Percentiles rank a stretch among this genome's conserved stretches.
phyloP scores from a whole-genome alignment of 1,140 invertebrate genomes.

The Drosophila ogumai region DNA sequence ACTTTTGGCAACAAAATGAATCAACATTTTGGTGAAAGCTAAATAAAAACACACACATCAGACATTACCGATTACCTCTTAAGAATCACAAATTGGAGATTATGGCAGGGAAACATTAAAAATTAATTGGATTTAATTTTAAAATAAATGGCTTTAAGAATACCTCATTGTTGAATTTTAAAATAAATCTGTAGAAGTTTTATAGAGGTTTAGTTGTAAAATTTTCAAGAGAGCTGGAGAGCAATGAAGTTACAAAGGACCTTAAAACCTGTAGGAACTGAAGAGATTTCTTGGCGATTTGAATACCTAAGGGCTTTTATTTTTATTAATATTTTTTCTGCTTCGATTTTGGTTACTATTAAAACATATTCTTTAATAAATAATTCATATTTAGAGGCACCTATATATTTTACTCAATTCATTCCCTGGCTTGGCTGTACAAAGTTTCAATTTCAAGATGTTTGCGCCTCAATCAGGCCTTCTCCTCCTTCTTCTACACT shows the following conservation, averaged over 20 bases:
- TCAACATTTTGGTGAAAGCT: constrained; percentile 61
- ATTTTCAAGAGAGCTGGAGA: not conserved
- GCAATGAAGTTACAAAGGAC: not conserved
- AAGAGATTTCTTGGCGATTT: not conserved
- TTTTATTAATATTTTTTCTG: not conserved
- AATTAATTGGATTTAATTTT: not conserved
- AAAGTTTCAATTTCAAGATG: constrained; percentile 56
- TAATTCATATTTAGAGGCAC: not conserved
- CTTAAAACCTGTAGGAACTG: not conserved
- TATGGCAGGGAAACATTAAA: constrained; percentile 17
- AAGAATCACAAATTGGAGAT: constrained; percentile 8
- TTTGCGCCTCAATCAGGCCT: constrained; percentile 45
- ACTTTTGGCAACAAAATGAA: constrained; percentile 71
- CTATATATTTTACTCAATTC: no score
- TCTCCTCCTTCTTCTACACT: constrained; percentile 35
- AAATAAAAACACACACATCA: constrained; percentile 26
- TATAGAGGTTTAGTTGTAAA: not conserved
- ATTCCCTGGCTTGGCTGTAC: not conserved
- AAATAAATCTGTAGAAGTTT: not conserved
- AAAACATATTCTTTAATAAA: not conserved
- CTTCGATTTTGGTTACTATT: not conserved
- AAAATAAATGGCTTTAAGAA: not conserved
- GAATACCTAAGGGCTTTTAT: no score
- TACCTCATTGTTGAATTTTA: not conserved
- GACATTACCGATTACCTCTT: constrained; percentile 16